phyloP scores from a whole-genome alignment of 1,140 invertebrate species.

The Macrosteles quadrilineatus region DNA sequence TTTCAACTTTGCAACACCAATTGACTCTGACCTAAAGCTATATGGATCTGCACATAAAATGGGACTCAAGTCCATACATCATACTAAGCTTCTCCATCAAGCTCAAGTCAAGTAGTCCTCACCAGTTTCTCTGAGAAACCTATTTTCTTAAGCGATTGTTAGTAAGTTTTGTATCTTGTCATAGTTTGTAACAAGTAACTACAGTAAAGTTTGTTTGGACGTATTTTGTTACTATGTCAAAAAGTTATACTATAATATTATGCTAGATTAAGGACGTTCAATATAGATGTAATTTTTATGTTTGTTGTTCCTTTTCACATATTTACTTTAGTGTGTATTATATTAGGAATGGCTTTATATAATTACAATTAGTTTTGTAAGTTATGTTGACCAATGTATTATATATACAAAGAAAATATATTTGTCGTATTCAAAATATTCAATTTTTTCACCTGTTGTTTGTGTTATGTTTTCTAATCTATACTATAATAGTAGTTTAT shows the following conservation, averaged over 20 bases:
- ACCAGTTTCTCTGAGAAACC: constrained; percentile 8
- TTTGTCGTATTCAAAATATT: background rate
- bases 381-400: constrained; percentile 14
- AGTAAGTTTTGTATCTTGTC: background rate
- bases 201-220: constrained; percentile 2
- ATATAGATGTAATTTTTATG: constrained; percentile 4
- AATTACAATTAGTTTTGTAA: background rate
- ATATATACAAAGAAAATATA: constrained; percentile 6
- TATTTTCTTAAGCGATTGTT: background rate
- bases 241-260: background rate
- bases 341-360: constrained; percentile 11
- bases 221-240: background rate
- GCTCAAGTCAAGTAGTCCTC: background rate
- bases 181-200: background rate
- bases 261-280: background rate
- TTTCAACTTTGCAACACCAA: too few relatives aligned
- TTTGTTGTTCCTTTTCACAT: constrained; percentile 11
- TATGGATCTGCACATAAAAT: too few relatives aligned
- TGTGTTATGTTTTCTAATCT: too few relatives aligned
- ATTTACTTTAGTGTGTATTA: constrained; percentile 3
- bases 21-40: too few relatives aligned
- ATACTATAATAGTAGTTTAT: too few relatives aligned
- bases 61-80: background rate
- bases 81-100: background rate
- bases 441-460: background rate